Conservation (phyloP, 2,113 vertebrate genomes). For the Halichoeres trimaculatus region DNA sequence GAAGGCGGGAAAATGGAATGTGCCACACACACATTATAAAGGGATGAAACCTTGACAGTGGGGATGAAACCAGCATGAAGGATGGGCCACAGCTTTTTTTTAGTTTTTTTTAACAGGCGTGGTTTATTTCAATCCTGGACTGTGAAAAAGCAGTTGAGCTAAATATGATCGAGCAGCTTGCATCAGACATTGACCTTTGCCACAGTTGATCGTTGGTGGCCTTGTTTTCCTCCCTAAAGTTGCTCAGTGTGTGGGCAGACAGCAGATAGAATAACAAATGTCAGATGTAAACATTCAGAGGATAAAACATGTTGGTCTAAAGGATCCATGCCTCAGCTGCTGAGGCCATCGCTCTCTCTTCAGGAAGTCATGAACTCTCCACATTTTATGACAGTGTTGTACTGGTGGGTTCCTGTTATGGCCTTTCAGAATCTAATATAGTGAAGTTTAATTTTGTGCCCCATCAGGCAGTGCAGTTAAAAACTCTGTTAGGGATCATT, state of each 20-base stretch:
- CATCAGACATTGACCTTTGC: constrained; percentile 4
- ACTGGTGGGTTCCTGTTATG: not conserved
- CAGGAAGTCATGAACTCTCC: constrained; percentile 10
- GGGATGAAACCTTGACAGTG: too few relatives aligned
- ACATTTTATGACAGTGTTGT: constrained; percentile 21
- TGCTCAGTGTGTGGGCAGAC: constrained; percentile 19
- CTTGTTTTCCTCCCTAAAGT: constrained; percentile 13
- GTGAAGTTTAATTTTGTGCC: constrained; percentile 23
- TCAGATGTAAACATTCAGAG: constrained; percentile 24
- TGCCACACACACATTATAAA: too few relatives aligned
- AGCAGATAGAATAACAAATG: constrained; percentile 19
- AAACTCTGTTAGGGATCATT: not conserved
- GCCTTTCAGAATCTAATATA: constrained; percentile 14
- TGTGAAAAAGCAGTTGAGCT: not conserved
- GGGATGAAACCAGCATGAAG: too few relatives aligned
- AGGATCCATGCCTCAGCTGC: not conserved
- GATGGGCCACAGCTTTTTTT: too few relatives aligned
- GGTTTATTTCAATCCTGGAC: not conserved
- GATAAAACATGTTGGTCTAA: constrained; percentile 13
- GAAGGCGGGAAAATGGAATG: too few relatives aligned
- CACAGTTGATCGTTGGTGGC: constrained; percentile 17
- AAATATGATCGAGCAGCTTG: constrained; percentile 1
- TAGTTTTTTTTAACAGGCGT: not conserved
- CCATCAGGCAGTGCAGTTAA: constrained; percentile 7
- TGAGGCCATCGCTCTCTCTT: constrained; percentile 9